Evolutionary conservation across 2,113 vertebrate genomes (phyloP).

Genomic region (Rhadina sibilatrix): DNA sequence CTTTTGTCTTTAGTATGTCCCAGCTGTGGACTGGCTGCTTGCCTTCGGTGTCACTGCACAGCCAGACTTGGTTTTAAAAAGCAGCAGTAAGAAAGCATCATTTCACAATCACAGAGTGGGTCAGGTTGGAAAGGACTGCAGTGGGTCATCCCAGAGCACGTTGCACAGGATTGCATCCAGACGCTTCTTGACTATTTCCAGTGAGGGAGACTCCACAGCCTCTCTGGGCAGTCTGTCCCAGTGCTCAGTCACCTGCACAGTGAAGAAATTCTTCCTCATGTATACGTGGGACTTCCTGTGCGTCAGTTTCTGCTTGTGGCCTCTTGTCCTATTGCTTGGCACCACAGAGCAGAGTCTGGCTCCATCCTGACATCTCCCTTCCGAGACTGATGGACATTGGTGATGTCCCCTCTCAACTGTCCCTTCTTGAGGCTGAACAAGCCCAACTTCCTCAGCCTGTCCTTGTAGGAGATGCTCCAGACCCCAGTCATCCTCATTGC

Average conservation of each 20-base stretch:
- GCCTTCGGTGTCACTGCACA: rapidly evolving
- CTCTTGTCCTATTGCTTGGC: background rate
- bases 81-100: rapidly evolving
- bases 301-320: background rate
- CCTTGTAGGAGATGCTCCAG: background rate
- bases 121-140: background rate
- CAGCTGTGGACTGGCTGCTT: background rate
- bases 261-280: background rate
- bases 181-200: background rate
- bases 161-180: background rate
- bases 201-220: background rate
- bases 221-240: background rate
- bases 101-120: background rate
- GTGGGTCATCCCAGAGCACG: background rate
- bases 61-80: rapidly evolving
- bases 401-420: background rate
- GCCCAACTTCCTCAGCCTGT: background rate
- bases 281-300: background rate
- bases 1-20: rapidly evolving
- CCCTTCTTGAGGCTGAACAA: background rate
- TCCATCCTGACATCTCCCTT: background rate
- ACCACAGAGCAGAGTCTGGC: background rate
- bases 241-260: background rate
- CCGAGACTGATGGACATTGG: background rate
- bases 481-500: background rate